Evolutionary conservation across 2,888 invertebrate genomes (phyloP).

Genomic region (Cistogaster globosa): DNA sequence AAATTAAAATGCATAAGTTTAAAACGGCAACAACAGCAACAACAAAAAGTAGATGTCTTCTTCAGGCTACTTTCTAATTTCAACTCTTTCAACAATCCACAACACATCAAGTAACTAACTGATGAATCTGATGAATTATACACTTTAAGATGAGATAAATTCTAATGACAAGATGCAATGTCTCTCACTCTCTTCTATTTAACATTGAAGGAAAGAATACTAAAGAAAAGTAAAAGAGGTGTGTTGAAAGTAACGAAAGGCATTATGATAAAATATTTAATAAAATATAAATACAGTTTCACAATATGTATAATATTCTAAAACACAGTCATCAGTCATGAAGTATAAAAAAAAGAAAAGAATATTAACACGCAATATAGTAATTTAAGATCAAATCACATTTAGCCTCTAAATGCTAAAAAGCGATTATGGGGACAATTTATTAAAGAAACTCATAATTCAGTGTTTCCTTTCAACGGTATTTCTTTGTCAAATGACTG

Average conservation of each 20-base stretch:
- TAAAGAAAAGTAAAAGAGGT: conserved; percentile 20
- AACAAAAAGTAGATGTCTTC: conserved; percentile 56
- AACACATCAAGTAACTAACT: conserved; percentile 20
- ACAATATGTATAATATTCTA: conserved; percentile 20
- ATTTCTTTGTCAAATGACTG: not conserved
- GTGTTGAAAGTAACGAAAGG: conserved; percentile 32
- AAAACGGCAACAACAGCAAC: conserved; percentile 4
- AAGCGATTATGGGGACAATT: conserved; percentile 67
- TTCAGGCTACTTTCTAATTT: conserved; percentile 69
- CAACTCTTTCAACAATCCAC: conserved; percentile 34
- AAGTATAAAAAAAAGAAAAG: conserved; percentile 25
- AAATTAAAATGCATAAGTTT: conserved; percentile 62
- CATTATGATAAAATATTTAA: conserved; percentile 20
- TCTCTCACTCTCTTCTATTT: not conserved
- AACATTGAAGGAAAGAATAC: not conserved
- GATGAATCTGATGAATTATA: conserved; percentile 67
- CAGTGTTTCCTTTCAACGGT: conserved; percentile 45
- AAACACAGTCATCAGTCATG: conserved; percentile 7
- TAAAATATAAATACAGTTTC: conserved; percentile 3
- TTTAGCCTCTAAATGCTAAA: conserved; percentile 46
- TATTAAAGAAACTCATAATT: conserved; percentile 50
- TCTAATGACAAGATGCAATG: conserved; percentile 67
- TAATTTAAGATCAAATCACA: conserved; percentile 64
- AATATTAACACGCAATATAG: conserved; percentile 72
- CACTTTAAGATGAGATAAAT: conserved; percentile 67